Percentiles rank a stretch among this genome's conserved stretches.
phyloP scores from a whole-genome alignment of 2,888 invertebrate genomes.

The Agonopterix arenella region DNA sequence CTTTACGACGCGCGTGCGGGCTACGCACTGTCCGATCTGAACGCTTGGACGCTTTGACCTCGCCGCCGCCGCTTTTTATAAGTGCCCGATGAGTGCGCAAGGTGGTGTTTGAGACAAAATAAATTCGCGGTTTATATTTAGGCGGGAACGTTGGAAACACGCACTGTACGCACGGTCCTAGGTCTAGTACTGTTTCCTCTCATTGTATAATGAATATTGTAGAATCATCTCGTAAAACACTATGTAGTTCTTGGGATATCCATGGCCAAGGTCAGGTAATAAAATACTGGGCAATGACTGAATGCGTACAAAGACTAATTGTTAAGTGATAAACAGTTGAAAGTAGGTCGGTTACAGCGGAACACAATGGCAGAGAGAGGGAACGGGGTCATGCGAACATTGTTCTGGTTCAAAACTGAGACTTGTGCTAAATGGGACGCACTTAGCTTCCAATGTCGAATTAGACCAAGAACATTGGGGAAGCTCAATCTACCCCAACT shows the following conservation, averaged over 20 bases:
- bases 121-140: constrained; percentile 62
- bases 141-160: constrained; percentile 39
- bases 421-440: constrained; percentile 40
- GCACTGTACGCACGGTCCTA: constrained; percentile 31
- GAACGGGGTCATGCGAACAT: constrained; percentile 54
- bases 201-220: neutral
- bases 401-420: constrained; percentile 41
- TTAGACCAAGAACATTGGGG: constrained; percentile 18
- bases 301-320: constrained; percentile 7
- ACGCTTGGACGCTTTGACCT: constrained; percentile 59
- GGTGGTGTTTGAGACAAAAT: constrained; percentile 53
- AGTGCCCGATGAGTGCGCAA: constrained; percentile 67
- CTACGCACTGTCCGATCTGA: constrained; percentile 60
- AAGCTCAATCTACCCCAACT: neutral
- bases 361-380: constrained; percentile 37
- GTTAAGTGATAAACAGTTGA: constrained; percentile 30
- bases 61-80: constrained; percentile 72
- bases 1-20: constrained; percentile 64
- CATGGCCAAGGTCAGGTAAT: too few relatives aligned
- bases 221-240: neutral
- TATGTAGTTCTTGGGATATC: neutral
- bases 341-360: constrained; percentile 46
- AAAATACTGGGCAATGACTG: too few relatives aligned
- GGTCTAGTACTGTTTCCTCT: neutral
- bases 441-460: constrained; percentile 28